Base-by-base conservation (phyloP, 2,888 invertebrate species). In the Kuschelorhynchus macadamiae region DNA sequence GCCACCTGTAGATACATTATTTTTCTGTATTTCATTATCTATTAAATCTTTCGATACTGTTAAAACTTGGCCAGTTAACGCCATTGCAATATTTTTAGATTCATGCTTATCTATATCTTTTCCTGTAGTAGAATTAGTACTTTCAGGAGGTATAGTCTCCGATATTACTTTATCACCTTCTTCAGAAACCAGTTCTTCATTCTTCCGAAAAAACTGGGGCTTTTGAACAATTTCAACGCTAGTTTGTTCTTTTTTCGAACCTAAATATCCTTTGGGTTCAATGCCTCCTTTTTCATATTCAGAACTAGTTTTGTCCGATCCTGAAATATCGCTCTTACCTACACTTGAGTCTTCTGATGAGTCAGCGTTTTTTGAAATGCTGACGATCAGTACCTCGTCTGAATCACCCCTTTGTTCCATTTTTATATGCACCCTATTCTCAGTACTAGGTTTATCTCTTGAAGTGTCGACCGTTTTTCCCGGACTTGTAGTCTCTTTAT, bases 121-220 rank as follows among this genome's bases (percentile, higher is more conserved):
- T 30, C 21, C 20, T 41, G 39, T 25, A 8, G 2, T 30, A 25
- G 25, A 49, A 44, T 16, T 9, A 8, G 11, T 36, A 42, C 12
- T 11, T 42, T 46, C 46, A 20, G 36, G 11, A 33, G 25, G 2
- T 14, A 8, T 18, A 36, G 18, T 2, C 46, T 33, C 44, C 46
- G 52, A 11, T 20, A 39, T 42, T 49, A 46, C 25, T 59, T 59
- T 39, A 36, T 44, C 36, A 52, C 33, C 33, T 59, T 65, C 17
- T 36, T 52, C n/a, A n/a, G 14, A 11, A 60, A 20, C 60, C 66
- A 66, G 8, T 30, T 68, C 33, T 63, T 68, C 60, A 57, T 50
- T 21, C 44, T 56, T 25, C 67, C 67, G 67, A 56, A 56, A 67
- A 63, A 55, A 67, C 46, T 49, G 42, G 25, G 21, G 30, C 17